Evolutionary conservation across 2,113 vertebrate genomes (phyloP), one percentile per base, ranked within the genome.

Genomic region (Mohoua ochrocephala): DNA sequence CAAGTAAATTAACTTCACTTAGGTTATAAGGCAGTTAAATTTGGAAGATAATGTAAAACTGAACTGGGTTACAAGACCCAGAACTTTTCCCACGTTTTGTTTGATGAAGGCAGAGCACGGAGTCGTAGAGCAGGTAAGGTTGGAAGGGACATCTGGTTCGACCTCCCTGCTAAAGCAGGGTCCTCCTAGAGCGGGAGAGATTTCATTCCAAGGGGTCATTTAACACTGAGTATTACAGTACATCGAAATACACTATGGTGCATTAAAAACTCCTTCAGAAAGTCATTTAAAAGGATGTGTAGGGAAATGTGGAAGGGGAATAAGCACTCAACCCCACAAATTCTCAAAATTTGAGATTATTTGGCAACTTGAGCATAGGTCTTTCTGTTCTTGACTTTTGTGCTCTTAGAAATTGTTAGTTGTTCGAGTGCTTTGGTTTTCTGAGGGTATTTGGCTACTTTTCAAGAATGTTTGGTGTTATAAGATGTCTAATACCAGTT

Each of bases 221-320:
- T 64, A 78, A 61, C 31, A 26, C 10, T 37, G 33, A 30, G 11
- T 41, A 12, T 86, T 74, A 39, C 20, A 24, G 5, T 35, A 13
- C 13, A 37, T 84, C 64, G 37, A 79, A 86, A 45, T 33, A 65
- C 1, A 4, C 47, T 20, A 1, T 8, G 42, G 8, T 70, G 26
- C 60, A 27, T 63, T 67, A 70, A 63, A 28, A 89, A 26, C 1
- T 14, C 30, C 5, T 44, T 64, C 14, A 37, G 45, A 35, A 81
- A 39, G 39, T 59, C 3, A 9, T 45, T 77, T 10, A 33, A 64
- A 87, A 52, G 57, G 26, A 21, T 73, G 14, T 0, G 0, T 24
- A 37, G 23, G 12, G 33, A 33, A 60, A 52, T 87, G 27, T 44
- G 35, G 56, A 47, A 82, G 41, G 21, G 24, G 22, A 78, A n/a